Evolutionary conservation across 64 coral and sea anemone species (phyloP), one percentile per base, ranked within the genome.

Genomic region (Orbicella faveolata): DNA sequence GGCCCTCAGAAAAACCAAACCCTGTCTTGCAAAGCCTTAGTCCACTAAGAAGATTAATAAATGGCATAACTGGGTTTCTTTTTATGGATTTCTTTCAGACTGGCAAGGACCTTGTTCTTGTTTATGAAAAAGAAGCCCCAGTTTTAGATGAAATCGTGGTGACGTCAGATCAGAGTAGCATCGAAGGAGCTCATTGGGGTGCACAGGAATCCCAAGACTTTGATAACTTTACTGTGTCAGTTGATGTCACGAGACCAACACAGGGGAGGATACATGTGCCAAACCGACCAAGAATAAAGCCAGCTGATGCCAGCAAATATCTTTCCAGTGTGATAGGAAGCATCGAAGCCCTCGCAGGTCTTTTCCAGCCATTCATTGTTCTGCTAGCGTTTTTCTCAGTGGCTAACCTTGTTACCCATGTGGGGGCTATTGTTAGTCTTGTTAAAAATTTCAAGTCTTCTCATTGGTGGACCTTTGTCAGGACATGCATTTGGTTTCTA

Each of bases 391-490:
- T 98, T 68, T 98, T 98, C 76, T 81, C 96, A 9, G 96, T 98
- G 41, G 93, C 96, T 61, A 94, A 98, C 68, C 75, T 98, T 65
- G 93, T 94, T 0, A 98, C 93, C 4, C 96, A 98, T 77, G 86
- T 98, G 66, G 96, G 87, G 37, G 96, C 96, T 73, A 91, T 91
- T 73, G 86, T 98, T 1, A 94, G 80, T 13, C 55, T 84, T 12
- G 64, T 94, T 26, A 4, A 80, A 34, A 73, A 80, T 34, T 94
- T 94, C 74, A 64, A 84, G 21, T 68, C 92, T 0, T 89, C 89
- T 16, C 96, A 98, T 61, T 98, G 93, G 96, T 98, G 96, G 96
- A 98, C 96, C 51, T 86, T 98, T 63, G 52, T 83, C 1, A 90
- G 96, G 9, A 98, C 96, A 3, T 89, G 87, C 39, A 84, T 98